Evolutionary conservation across 2,797 vertebrate species (phyloP).

Genomic region (Tenualosa ilisha): DNA sequence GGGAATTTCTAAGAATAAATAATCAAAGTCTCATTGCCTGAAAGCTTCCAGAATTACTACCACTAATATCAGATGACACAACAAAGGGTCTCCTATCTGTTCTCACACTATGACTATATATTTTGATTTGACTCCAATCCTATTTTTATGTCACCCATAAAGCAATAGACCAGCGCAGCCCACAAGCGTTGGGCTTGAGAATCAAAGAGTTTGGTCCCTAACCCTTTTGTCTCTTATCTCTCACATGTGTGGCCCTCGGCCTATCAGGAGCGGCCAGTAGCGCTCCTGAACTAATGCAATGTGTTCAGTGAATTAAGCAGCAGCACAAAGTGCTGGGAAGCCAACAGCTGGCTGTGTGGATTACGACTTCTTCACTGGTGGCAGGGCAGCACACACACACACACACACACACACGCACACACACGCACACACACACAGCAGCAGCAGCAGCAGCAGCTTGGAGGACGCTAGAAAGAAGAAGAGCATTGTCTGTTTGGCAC

Average conservation of each 20-base stretch:
- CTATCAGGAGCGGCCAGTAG: no score
- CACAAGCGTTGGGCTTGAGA: neutral
- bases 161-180: neutral
- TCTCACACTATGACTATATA: no score
- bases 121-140: no score
- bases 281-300: neutral
- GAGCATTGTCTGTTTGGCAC: neutral
- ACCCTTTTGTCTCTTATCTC: neutral
- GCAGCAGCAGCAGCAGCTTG: no score
- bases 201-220: neutral
- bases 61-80: no score
- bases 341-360: neutral
- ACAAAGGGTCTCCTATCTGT: no score
- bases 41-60: no score
- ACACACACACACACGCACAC: no score
- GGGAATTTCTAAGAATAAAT: no score
- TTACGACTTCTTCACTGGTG: neutral
- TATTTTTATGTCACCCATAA: neutral
- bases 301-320: neutral
- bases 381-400: neutral
- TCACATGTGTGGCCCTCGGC: neutral
- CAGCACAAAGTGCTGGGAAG: neutral
- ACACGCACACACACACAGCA: no score
- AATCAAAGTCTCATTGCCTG: no score
- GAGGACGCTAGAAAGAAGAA: neutral